A percentile compares a stretch with the other conserved stretches of the same genome.
Conservation (phyloP, 2,888 invertebrate species). For the Stenchaetothrips biformis region DNA sequence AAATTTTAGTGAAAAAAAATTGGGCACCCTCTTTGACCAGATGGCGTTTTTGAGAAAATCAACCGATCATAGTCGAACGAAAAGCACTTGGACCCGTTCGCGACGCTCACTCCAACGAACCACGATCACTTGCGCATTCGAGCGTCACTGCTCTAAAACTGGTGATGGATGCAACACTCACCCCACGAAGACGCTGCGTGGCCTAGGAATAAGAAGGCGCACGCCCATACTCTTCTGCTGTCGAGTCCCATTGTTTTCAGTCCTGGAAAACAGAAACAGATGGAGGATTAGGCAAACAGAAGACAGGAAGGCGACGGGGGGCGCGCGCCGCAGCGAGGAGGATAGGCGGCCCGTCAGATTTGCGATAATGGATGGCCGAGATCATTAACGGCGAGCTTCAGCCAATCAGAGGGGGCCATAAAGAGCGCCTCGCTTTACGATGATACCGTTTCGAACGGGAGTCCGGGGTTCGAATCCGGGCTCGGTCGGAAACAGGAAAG, state of each 20-base stretch:
- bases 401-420: background rate
- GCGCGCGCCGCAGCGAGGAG: background rate
- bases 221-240: constrained; percentile 17
- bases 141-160: background rate
- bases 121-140: background rate
- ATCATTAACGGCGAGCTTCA: background rate
- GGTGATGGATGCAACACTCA: background rate
- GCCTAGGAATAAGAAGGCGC: background rate
- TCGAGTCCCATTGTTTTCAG: background rate
- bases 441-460: background rate
- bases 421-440: background rate
- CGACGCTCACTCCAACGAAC: too few relatives aligned
- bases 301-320: too few relatives aligned
- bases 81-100: too few relatives aligned
- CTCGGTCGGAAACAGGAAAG: too few relatives aligned
- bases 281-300: too few relatives aligned
- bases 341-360: background rate
- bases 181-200: background rate
- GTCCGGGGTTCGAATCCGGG: too few relatives aligned
- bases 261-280: too few relatives aligned
- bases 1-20: too few relatives aligned
- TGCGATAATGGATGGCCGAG: background rate
- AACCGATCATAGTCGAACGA: too few relatives aligned
- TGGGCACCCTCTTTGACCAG: too few relatives aligned
- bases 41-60: too few relatives aligned